phyloP scores from a whole-genome alignment of 2,888 invertebrate genomes.

The Bembecia ichneumoniformis region DNA sequence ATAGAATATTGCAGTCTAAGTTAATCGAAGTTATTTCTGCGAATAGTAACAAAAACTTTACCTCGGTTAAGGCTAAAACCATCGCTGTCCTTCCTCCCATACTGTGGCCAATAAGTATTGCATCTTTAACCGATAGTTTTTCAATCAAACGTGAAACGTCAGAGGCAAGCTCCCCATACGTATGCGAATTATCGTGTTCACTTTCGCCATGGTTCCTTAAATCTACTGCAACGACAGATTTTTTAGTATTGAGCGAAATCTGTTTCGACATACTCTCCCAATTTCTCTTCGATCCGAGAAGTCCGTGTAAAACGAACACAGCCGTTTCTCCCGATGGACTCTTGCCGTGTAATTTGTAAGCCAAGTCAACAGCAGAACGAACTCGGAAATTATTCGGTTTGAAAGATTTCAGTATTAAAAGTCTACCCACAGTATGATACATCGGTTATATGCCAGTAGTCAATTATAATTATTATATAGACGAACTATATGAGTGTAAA shows the following conservation, averaged over 20 bases:
- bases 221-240: slow-evolving; percentile 84
- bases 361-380: slow-evolving; percentile 20
- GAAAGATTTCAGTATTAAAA: neutral
- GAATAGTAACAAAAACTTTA: slow-evolving; percentile 12
- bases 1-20: neutral
- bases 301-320: slow-evolving; percentile 84
- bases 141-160: slow-evolving; percentile 77
- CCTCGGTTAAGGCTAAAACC: slow-evolving; percentile 77
- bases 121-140: slow-evolving; percentile 68
- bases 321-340: slow-evolving; percentile 41
- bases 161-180: slow-evolving; percentile 78
- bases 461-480: too few species aligned
- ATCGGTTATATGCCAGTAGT: too few species aligned
- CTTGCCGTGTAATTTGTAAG: slow-evolving; percentile 24
- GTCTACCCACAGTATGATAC: too few species aligned
- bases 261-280: slow-evolving; percentile 86
- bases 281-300: slow-evolving; percentile 90
- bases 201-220: slow-evolving; percentile 95
- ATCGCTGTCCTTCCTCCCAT: slow-evolving; percentile 94
- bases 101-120: slow-evolving; percentile 85
- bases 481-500: too few species aligned
- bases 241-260: slow-evolving; percentile 71
- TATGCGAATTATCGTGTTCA: slow-evolving; percentile 79
- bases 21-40: slow-evolving; percentile 36
- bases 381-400: neutral